Evolutionary conservation across 2,113 vertebrate genomes (phyloP), one percentile per base, ranked within the genome.

Genomic region (Hymenochirus boettgeri): DNA sequence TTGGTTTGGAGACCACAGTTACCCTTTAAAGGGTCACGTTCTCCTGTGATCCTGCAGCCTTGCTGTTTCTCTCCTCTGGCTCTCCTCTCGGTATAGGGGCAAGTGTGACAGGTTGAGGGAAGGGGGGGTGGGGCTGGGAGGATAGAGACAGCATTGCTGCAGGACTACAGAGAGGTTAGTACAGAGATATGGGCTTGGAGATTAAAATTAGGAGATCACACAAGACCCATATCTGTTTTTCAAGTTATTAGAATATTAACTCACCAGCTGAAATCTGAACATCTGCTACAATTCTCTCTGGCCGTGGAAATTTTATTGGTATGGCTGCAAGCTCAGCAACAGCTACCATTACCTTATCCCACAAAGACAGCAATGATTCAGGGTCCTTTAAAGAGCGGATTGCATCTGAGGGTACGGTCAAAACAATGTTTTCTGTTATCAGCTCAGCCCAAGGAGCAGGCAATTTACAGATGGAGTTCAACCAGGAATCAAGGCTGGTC

Each of bases 381-480:
- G 88, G 88, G 3, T 62, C 69, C 1, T 83, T 79, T 70, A 89
- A 65, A 3, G 18, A 3, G 1, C 74, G 54, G 2, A 88, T 56
- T 1, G 15, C 35, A 0, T 79, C 70, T 0, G 88, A 89, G 0
- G 81, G 78, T 6, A 89, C 57, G 0, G 83, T 87, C 0, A 90
- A 70, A 71, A 90, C 81, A 73, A 90, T 71, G 76, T 88, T 89
- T 17, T 88, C 86, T 72, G 85, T 87, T 77, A 88, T 84, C 47
- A 90, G n/a, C 72, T 90, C 88, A 1, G 86, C 85, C 87, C 88
- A 90, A 15, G 87, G 88, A 1, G 85, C 69, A 1, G 87, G 84
- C 15, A 83, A 79, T 12, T 61, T 62, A 9, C 80, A 75, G 48
- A 85, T 57, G 25, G 63, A n/a, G 5, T 67, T 0, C 0, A 59